Conservation (phyloP, 2,888 invertebrate species). For the Alloplasta piceator region DNA sequence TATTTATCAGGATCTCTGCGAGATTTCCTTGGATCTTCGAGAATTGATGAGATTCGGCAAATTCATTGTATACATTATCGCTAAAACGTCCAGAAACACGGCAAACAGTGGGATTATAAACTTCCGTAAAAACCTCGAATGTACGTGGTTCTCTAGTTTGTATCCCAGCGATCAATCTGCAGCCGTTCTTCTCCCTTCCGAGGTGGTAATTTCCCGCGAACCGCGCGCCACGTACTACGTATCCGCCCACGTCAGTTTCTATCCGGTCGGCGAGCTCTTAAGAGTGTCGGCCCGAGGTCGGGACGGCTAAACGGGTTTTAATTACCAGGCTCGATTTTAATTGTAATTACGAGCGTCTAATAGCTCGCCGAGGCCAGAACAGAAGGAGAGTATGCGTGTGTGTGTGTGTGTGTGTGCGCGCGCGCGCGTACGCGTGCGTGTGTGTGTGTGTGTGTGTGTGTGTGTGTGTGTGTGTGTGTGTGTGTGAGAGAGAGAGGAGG, state of each 20-base stretch:
- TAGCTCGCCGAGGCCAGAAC: conserved; percentile 42
- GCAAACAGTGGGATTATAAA: not conserved
- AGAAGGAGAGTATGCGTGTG: no score
- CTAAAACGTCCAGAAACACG: no score
- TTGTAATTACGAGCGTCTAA: conserved; percentile 64
- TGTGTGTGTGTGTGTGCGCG: no score
- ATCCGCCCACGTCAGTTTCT: conserved; percentile 25
- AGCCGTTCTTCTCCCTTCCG: not conserved
- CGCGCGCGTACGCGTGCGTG: no score
- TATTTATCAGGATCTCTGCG: no score
- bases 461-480: no score
- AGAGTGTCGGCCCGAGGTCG: conserved; percentile 38
- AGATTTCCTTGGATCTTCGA: no score
- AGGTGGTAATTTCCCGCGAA: conserved; percentile 11
- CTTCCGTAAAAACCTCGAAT: not conserved
- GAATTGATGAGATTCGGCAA: no score
- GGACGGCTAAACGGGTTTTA: conserved; percentile 58
- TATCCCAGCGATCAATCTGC: not conserved
- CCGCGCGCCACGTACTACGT: conserved; percentile 6
- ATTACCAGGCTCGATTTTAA: conserved; percentile 64
- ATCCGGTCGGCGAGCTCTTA: conserved; percentile 37
- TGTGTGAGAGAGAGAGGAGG: not conserved
- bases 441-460: no score
- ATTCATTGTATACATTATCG: no score
- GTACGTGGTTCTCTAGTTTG: not conserved